Conservation (phyloP, 2,113 vertebrate genomes). For the Zosterops hypoxanthus region DNA sequence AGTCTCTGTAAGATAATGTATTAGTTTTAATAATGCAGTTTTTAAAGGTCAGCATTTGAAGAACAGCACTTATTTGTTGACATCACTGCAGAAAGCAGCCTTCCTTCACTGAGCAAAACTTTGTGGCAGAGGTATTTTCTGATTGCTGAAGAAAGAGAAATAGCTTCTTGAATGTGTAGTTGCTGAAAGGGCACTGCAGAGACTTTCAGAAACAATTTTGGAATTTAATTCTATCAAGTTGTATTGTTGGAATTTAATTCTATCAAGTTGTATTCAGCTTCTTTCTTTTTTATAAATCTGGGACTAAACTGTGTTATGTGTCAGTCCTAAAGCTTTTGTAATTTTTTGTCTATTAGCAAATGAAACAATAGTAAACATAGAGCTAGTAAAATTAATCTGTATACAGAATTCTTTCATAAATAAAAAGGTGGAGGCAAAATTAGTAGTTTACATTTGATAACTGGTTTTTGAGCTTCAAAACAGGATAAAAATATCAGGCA, state of each 20-base stretch:
- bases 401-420: neutral
- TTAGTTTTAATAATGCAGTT: neutral
- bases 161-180: neutral
- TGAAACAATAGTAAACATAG: neutral
- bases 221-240: neutral
- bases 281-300: neutral
- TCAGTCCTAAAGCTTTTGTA: neutral
- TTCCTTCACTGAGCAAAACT: constrained; percentile 22
- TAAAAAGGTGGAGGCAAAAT: neutral
- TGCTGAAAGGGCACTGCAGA: constrained; percentile 10
- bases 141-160: constrained; percentile 13
- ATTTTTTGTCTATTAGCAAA: neutral
- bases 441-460: neutral
- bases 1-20: constrained; percentile 1
- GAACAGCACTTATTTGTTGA: constrained; percentile 24
- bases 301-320: neutral
- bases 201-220: neutral
- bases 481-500: neutral
- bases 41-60: constrained; percentile 50
- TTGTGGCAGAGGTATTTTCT: neutral
- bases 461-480: neutral
- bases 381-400: neutral
- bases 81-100: neutral
- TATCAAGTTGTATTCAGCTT: neutral
- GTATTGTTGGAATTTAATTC: neutral